Conservation (phyloP, 2,113 vertebrate genomes). For the Aplodontia rufa region DNA sequence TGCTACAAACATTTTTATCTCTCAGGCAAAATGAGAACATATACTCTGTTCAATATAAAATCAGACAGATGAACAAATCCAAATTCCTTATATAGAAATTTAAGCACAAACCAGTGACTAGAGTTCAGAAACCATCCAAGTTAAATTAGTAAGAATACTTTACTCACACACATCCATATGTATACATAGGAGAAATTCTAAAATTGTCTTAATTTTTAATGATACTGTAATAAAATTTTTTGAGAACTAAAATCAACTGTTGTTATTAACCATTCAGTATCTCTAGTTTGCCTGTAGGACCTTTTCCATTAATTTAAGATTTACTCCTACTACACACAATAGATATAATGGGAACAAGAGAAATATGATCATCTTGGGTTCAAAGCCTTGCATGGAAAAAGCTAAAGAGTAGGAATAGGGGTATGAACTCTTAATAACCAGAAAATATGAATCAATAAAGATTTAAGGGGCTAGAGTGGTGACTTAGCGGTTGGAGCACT, state of each 20-base stretch:
- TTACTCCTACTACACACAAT: background rate
- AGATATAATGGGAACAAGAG: background rate
- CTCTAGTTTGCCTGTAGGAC: background rate
- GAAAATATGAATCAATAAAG: background rate
- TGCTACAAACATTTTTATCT: background rate
- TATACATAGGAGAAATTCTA: background rate
- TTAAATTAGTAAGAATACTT: constrained; percentile 11
- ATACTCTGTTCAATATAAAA: background rate
- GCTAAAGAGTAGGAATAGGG: background rate
- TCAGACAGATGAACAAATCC: constrained; percentile 46
- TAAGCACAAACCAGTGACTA: background rate
- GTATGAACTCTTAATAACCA: background rate
- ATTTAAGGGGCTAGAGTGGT: no score
- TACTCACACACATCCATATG: background rate
- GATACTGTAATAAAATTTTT: background rate
- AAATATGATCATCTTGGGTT: background rate
- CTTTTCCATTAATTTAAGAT: background rate
- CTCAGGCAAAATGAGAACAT: background rate
- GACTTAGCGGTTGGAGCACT: no score
- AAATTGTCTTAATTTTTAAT: background rate
- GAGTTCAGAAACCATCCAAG: constrained; percentile 26
- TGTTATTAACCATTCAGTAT: background rate
- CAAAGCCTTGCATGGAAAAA: background rate
- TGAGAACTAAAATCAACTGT: background rate
- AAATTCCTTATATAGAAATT: background rate